Percentiles rank a stretch among this genome's conserved stretches.
Evolutionary conservation across 2,888 invertebrate species (phyloP).

Genomic region (Odontothrips loti): DNA sequence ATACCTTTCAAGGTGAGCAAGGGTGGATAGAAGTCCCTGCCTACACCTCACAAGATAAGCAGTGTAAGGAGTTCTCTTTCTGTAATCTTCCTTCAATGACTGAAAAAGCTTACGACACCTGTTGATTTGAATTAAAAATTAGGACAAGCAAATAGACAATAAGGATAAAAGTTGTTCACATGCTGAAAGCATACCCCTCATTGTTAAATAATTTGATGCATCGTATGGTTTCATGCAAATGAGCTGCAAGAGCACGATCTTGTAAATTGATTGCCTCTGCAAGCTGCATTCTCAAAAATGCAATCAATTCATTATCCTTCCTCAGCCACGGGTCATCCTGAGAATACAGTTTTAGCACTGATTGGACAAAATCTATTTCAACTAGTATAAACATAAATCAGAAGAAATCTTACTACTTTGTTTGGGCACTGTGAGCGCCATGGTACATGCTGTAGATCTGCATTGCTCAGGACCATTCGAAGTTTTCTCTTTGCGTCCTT

Average conservation of each 20-base stretch:
- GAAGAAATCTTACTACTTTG: conserved; percentile 32
- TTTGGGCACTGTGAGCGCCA: not conserved
- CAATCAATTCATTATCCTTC: conserved; percentile 52
- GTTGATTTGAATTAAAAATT: conserved; percentile 36
- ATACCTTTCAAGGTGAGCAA: conserved; percentile 66
- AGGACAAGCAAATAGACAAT: not conserved
- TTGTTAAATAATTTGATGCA: conserved; percentile 70
- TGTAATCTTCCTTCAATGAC: conserved; percentile 70
- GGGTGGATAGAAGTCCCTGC: conserved; percentile 70
- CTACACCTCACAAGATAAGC: conserved; percentile 76
- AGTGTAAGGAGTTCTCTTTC: conserved; percentile 71
- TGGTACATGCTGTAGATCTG: conserved; percentile 67
- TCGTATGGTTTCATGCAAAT: conserved; percentile 76
- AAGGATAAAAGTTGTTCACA: conserved; percentile 7
- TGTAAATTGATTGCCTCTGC: conserved; percentile 79
- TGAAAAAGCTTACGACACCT: conserved; percentile 70
- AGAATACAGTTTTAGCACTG: conserved; percentile 32
- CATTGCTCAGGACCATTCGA: conserved; percentile 82
- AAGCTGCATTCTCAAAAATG: conserved; percentile 67
- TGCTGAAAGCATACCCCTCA: conserved; percentile 47
- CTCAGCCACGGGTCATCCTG: conserved; percentile 46
- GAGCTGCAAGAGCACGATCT: conserved; percentile 69
- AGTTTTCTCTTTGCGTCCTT: conserved; percentile 70
- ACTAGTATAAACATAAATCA: conserved; percentile 27
- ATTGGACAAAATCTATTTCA: conserved; percentile 35